Evolutionary conservation across 2,888 invertebrate species (phyloP), one percentile per base, ranked within the genome.

Genomic region (Celastrina argiolus): DNA sequence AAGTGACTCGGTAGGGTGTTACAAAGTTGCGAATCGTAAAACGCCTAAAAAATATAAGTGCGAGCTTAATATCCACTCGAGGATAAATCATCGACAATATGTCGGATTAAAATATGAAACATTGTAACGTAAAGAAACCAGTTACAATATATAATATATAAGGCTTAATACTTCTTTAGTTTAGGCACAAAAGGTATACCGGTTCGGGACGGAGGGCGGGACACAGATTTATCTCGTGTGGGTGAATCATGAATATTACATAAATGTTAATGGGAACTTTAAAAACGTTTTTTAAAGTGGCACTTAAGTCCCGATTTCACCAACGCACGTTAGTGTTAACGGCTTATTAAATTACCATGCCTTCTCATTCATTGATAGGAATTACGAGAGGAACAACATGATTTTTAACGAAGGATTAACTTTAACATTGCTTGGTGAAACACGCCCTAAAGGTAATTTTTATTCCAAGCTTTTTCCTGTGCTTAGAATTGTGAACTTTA

Each of bases 191-290:
- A 75, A 74, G 73, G 70, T 70, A 80, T 85, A 86, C 86, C 86
- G 84, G 82, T 81, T 76, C 77, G 78, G 71, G 75, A 73, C 74
- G 73, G 74, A 76, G 78, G 87, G 86, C 83, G 84, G 80, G 83
- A 69, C 70, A 74, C 81, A 87, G 88, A 89, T 90, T 90, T 90
- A 90, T 90, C 83, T 87, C 80, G 81, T 83, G 82, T 86, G 88
- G 83, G 88, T 61, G 61, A 51, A 22, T 51, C 14, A 28, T 59
- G 28, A 64, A 64, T 45, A 42, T 45, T 45, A 31, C 41, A 64
- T 41, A 16, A 87, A 87, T 80, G 78, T 68, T 69, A 75, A 42
- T 66, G 67, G 64, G 64, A 67, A 28, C 28, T 67, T 69, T 70
- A 64, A 74, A 73, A 73, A 72, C 69, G 74, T 69, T 69, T 73